Evolutionary conservation across 2,113 vertebrate species (phyloP).

Genomic region (Oryzias woworae): DNA sequence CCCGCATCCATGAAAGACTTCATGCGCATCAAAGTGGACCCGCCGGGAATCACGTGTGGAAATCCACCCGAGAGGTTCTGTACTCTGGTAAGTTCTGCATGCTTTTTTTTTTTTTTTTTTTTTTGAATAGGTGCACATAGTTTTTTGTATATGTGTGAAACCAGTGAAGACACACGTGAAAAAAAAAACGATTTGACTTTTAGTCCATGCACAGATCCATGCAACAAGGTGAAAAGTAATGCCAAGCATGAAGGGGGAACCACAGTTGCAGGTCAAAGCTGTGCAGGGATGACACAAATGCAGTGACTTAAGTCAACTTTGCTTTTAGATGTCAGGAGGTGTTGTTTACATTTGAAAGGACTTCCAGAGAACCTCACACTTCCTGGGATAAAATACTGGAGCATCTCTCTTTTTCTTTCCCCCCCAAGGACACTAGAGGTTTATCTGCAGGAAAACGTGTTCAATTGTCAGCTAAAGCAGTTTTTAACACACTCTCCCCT

Average conservation of each 20-base stretch:
- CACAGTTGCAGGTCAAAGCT: constrained; percentile 31
- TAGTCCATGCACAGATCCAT: too few relatives aligned
- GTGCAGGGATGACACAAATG: constrained; percentile 41
- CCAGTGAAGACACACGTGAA: not conserved
- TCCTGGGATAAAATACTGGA: constrained; percentile 44
- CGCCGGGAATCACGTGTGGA: constrained; percentile 91
- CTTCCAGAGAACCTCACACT: constrained; percentile 39
- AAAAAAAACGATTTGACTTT: too few relatives aligned
- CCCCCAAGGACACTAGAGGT: constrained; percentile 67
- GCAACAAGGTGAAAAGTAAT: constrained; percentile 12
- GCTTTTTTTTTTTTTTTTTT: not conserved
- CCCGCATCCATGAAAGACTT: constrained; percentile 88
- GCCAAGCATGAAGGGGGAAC: constrained; percentile 21
- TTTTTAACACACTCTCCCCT: constrained; percentile 64
- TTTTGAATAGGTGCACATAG: not conserved
- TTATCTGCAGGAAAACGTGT: constrained; percentile 54
- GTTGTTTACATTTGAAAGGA: constrained; percentile 68
- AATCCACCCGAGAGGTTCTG: constrained; percentile 95
- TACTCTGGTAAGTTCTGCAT: constrained; percentile 88
- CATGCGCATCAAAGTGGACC: constrained; percentile 91
- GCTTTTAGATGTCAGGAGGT: constrained; percentile 32
- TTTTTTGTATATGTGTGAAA: not conserved
- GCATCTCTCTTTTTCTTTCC: constrained; percentile 43
- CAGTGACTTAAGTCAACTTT: constrained; percentile 40
- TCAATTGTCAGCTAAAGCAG: constrained; percentile 64